Conservation (phyloP, 2,888 invertebrate genomes). For the Thymelicus lineola region DNA sequence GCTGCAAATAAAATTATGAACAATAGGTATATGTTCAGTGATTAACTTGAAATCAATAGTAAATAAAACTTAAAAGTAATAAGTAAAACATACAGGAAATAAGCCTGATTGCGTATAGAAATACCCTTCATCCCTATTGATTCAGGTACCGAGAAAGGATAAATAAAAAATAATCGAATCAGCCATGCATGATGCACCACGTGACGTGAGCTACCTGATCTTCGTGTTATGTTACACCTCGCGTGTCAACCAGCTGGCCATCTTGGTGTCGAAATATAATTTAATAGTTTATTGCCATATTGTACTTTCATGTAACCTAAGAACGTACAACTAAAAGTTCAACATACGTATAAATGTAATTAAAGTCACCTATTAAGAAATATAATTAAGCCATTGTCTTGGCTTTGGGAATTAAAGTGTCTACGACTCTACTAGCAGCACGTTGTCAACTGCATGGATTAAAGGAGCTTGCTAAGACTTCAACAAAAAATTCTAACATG, state of each 20-base stretch:
- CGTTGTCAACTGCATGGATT: background rate
- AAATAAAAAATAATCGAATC: constrained; percentile 7
- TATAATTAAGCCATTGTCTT: background rate
- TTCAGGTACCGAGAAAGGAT: background rate
- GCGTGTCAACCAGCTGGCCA: constrained; percentile 17
- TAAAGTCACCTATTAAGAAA: background rate
- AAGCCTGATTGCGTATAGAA: too few species aligned
- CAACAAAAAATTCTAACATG: constrained; percentile 16
- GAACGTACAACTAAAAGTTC: background rate
- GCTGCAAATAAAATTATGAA: background rate
- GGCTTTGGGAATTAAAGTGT: background rate
- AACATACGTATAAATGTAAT: background rate
- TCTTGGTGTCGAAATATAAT: background rate
- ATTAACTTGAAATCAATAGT: too few species aligned
- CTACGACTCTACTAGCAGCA: background rate
- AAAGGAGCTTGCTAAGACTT: background rate
- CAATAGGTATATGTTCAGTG: too few species aligned
- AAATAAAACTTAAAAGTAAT: background rate
- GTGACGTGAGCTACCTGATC: constrained; percentile 6
- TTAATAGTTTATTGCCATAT: background rate
- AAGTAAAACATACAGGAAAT: too few species aligned
- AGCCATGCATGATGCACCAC: constrained; percentile 15
- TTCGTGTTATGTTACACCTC: constrained; percentile 21
- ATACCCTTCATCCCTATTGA: too few species aligned
- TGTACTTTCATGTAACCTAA: background rate